Base-by-base conservation (phyloP, 2,888 invertebrate species). In the Troglohyphantes excavatus region DNA sequence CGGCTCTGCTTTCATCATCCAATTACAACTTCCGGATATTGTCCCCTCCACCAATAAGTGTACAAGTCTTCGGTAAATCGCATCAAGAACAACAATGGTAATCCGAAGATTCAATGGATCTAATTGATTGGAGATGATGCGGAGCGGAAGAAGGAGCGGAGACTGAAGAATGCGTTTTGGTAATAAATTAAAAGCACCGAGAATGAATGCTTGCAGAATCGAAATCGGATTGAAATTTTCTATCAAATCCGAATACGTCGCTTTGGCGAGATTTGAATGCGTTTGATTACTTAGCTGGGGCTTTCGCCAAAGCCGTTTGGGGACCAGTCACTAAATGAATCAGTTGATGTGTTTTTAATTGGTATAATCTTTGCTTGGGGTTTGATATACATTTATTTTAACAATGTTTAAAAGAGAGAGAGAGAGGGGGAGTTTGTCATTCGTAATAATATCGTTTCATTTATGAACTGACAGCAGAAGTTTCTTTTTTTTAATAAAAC, bases 61-160 rank as follows among this genome's bases (percentile, higher is more conserved):
- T 17, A 13, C 2, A 46, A 46, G 17, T 46, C 46, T 46, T 46
- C 46, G 46, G 46, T 17, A 17, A 17, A 17, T 17, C 46, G 46
- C 11, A 46, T 9, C 46, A 17, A 46, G 46, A 46, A 46, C 46
- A 46, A 65, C 63, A 65, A 23, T 17, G 13, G 65, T 23, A 65
- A 65, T 65, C 65, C 65, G 65, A 65, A 27, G 7, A 5, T 65
- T 65, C 26, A 65, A 65, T 65, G 23, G 17, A 7, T 23, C 11
- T 46, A 46, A 46, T 46, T 65, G 17, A 65, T 65, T 65, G 27
- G 21, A 27, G 27, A 65, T 65, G 65, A 26, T 46, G 11, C 46
- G 46, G 11, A 17, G 46, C 46, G 9, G 17, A 13, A 17, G 46
- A 17, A 46, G 13, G 46, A 17, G 2, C 17, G 46, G 13, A 13